Percentiles rank a stretch among this genome's conserved stretches.
Conservation (phyloP, 2,888 invertebrate species). For the Eupithecia pulchellata region DNA sequence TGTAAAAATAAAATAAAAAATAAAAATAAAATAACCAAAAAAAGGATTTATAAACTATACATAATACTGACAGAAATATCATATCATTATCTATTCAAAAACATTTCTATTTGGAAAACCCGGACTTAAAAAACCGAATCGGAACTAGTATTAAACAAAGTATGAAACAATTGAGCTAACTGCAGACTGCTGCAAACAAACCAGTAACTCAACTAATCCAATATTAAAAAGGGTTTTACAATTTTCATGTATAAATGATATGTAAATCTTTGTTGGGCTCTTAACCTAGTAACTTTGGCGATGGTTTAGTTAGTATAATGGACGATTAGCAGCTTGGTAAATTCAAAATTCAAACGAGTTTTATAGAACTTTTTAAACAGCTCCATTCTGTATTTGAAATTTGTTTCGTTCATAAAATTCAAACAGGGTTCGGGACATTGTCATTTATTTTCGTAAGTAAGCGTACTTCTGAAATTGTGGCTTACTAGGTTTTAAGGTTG, state of each 20-base stretch:
- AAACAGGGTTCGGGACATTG: not conserved
- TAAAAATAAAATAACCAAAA: no score
- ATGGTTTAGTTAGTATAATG: constrained; percentile 2
- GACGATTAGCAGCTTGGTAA: constrained; percentile 9
- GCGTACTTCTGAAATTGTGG: not conserved
- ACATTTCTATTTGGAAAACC: no score
- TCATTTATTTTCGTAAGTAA: not conserved
- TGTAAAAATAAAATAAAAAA: no score
- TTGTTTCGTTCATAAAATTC: constrained; percentile 10
- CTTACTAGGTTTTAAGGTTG: not conserved
- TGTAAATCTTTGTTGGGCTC: not conserved
- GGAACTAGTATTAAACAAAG: no score
- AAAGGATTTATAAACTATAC: no score
- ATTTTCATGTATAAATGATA: not conserved
- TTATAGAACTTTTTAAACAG: not conserved
- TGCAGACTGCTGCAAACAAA: no score
- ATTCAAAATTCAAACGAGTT: constrained; percentile 23
- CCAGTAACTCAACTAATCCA: no score
- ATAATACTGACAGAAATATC: no score
- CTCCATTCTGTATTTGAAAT: constrained; percentile 8
- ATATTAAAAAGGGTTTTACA: not conserved
- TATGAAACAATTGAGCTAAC: no score
- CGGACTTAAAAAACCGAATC: no score
- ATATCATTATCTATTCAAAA: no score
- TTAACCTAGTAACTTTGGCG: not conserved